These are phyloP conservation scores for Clitarchus hookeri DNA, from an alignment of 2,888 invertebrate species.

Conservation along the genomic window DNA sequence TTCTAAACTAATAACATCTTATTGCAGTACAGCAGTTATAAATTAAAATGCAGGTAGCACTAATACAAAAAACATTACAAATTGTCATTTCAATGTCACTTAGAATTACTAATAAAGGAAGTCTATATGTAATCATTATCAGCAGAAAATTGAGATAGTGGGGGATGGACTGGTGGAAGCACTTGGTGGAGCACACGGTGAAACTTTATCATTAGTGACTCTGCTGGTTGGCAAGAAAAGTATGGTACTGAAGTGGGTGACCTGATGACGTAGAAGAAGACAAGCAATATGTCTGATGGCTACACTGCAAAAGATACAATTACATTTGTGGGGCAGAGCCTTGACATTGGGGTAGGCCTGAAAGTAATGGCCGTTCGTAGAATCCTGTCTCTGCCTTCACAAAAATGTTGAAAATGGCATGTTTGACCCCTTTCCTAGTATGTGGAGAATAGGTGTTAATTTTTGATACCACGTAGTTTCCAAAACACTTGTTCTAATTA, in stretches of 20 bases:
- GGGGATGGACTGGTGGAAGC: background rate
- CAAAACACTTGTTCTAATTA: background rate
- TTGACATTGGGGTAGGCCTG: background rate
- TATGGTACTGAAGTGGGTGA: background rate
- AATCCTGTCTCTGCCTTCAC: too few species aligned
- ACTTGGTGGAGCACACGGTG: background rate
- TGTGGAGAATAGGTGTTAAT: background rate
- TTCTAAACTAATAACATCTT: background rate
- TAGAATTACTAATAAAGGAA: background rate
- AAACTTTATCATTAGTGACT: background rate
- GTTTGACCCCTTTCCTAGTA: background rate
- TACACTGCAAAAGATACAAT: background rate
- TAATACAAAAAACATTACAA: conserved; percentile 16
- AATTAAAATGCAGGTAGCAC: background rate
- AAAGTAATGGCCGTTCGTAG: too few species aligned
- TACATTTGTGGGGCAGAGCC: background rate
- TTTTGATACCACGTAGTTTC: conserved; percentile 7
- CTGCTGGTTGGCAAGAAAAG: background rate
- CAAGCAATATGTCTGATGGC: background rate
- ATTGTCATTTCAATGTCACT: background rate
- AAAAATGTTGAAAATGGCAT: conserved; percentile 3
- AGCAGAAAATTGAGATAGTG: background rate
- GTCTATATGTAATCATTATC: background rate
- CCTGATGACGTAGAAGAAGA: background rate
- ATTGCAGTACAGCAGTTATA: background rate